Percentiles rank a stretch among this genome's conserved stretches.
Conservation (phyloP, 53 echinoderm and acorn worm species). For the Astropecten irregularis region DNA sequence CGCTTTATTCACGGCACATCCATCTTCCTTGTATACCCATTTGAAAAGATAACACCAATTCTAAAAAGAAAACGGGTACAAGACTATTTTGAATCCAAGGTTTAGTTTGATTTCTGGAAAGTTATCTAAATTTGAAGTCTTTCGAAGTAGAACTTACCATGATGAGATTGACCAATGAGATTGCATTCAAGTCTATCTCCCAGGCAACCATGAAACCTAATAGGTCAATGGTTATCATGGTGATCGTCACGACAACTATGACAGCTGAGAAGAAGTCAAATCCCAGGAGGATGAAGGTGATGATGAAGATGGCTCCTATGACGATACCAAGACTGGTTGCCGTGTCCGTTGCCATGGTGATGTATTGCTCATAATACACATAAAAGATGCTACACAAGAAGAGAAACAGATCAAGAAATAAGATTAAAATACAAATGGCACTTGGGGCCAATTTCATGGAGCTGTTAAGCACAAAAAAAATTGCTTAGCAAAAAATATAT, state of each 20-base stretch:
- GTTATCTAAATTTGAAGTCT: too few species aligned
- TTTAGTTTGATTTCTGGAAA: too few species aligned
- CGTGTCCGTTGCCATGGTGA: conserved; percentile 74
- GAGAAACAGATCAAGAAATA: not conserved
- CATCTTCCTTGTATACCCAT: too few species aligned
- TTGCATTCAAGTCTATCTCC: conserved; percentile 85
- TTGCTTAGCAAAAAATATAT: too few species aligned
- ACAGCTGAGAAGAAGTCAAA: conserved; percentile 84
- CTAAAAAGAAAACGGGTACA: too few species aligned
- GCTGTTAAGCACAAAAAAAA: too few species aligned
- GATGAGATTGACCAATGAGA: conserved; percentile 93
- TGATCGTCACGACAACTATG: conserved; percentile 87
- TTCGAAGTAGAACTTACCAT: too few species aligned
- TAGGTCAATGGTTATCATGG: conserved; percentile 88
- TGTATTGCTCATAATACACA: conserved; percentile 97
- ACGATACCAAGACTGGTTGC: conserved; percentile 75
- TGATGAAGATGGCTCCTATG: conserved; percentile 80
- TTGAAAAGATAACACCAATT: too few species aligned
- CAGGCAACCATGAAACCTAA: conserved; percentile 91
- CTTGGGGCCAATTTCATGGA: too few species aligned
- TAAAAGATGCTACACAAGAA: conserved; percentile 80
- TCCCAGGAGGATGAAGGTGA: conserved; percentile 85
- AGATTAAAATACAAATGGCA: not conserved
- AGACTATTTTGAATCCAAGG: too few species aligned
- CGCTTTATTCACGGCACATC: too few species aligned